Base-by-base conservation (phyloP, 37 sponge, comb jelly and placozoan genomes). In the Oscarella lobularis region DNA sequence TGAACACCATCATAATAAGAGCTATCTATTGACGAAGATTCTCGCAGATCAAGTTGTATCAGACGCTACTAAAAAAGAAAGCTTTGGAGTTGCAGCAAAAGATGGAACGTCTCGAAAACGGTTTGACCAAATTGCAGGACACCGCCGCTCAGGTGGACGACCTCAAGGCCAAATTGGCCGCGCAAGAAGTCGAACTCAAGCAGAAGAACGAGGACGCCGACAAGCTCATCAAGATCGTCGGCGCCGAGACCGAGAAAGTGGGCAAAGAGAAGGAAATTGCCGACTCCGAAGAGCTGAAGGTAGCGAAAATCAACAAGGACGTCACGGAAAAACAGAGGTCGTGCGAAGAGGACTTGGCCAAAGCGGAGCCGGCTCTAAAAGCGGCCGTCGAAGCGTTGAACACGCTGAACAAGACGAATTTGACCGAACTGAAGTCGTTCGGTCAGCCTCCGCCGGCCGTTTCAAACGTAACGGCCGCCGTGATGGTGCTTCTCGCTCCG, bases 381-480 rank as follows among this genome's bases (percentile, higher is more conserved):
- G 88, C 91, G 76, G 99, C 99, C 35, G 99, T 94, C 76, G 83
- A 81, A 35, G 99, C 99, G 14, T 84, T 98, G 39, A 79, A 38
- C 76, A 98, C 99, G 33, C 91, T 98, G 84, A 94, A 98, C 67
- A 80, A 95, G 37, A 82, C 82, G 14, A 86, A 98, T 75, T 94
- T 98, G 72, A 83, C 99, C 38, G 91, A 95, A 41, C 95, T 98
- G 4, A 77, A 95, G 6, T 91, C 91, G 75, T 84, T 98, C 38
- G 92, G 83, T n/a, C 94, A 94, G 60, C 99, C 99, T 2, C 99
- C 99, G 36, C 99, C 94, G 75, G 86, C 94, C 67, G 94, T 98
- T 76, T 94, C 94, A 95, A 74, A 95, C 36, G 94, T 98, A 78
- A 98, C 94, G 99, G 99, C 94, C 81, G 91, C 87, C 68, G 95